These are phyloP conservation scores for Eupeodes corollae DNA, from an alignment of 1,140 invertebrate genomes.

Conservation along the genomic window DNA sequence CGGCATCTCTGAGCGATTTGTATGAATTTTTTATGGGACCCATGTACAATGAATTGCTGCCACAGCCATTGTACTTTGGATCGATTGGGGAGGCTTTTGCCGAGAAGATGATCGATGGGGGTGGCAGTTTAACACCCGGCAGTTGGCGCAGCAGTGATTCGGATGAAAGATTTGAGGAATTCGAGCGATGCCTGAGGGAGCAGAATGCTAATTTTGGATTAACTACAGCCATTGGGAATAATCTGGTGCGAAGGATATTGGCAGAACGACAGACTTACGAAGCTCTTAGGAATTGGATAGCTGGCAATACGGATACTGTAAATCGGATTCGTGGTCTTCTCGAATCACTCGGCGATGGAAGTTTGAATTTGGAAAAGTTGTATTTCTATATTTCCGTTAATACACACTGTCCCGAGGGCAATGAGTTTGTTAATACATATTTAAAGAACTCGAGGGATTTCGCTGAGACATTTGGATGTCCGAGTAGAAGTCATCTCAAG, in stretches of 20 bases:
- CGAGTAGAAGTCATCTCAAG: neutral
- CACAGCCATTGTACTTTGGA: slow-evolving; percentile 19
- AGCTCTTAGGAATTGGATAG: slow-evolving; percentile 19
- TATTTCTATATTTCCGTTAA: too few relatives aligned
- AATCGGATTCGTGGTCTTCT: slow-evolving; percentile 20
- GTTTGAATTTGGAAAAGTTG: too few relatives aligned
- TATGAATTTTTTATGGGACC: too few relatives aligned
- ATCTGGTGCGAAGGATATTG: slow-evolving; percentile 18
- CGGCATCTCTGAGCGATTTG: too few relatives aligned
- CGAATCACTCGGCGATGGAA: slow-evolving; percentile 13
- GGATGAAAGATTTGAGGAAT: slow-evolving; percentile 15
- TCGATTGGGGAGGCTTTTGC: slow-evolving; percentile 23
- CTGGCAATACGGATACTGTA: slow-evolving; percentile 17
- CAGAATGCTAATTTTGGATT: neutral
- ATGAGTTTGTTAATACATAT: slow-evolving; percentile 12
- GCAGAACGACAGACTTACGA: slow-evolving; percentile 14
- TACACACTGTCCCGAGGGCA: too few relatives aligned
- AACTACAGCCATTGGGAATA: slow-evolving; percentile 7
- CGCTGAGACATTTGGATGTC: slow-evolving; percentile 20
- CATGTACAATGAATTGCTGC: slow-evolving; percentile 15
- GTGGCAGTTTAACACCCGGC: slow-evolving; percentile 23
- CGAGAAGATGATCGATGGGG: slow-evolving; percentile 19
- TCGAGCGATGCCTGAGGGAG: slow-evolving; percentile 14
- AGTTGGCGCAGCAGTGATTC: slow-evolving; percentile 32
- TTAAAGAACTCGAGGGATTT: slow-evolving; percentile 23